These are phyloP conservation scores for Hippoglossus hippoglossus DNA, from an alignment of 2,797 vertebrate genomes.

Conservation along the genomic window DNA sequence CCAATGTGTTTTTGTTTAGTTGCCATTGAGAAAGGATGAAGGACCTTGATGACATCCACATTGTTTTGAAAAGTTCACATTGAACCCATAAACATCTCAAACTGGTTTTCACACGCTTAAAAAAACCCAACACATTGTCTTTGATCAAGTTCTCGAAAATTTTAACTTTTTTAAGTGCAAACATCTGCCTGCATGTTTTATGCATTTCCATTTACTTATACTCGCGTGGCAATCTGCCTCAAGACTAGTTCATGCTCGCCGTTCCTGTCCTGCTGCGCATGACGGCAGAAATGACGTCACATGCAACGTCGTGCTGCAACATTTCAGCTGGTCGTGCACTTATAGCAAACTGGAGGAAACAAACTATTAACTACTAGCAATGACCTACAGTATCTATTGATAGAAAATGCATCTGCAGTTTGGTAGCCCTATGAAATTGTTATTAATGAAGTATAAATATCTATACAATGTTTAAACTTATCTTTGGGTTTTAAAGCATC, in stretches of 20 bases:
- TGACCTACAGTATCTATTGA: background rate
- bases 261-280: too few species aligned
- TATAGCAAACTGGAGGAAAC: too few species aligned
- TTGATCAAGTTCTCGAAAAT: background rate
- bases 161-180: background rate
- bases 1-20: conserved; percentile 33
- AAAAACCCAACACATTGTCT: background rate
- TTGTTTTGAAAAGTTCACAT: background rate
- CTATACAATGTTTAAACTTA: background rate
- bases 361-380: too few species aligned
- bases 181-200: conserved; percentile 9
- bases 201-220: background rate
- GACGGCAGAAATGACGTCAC: too few species aligned
- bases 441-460: too few species aligned
- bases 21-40: background rate
- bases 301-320: too few species aligned
- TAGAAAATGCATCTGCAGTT: background rate
- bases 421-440: too few species aligned
- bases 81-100: background rate
- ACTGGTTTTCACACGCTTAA: background rate
- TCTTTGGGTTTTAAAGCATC: background rate
- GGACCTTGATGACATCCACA: background rate
- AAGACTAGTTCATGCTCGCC: too few species aligned
- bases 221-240: background rate
- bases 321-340: too few species aligned